phyloP scores from a whole-genome alignment of 1,140 invertebrate genomes.

The Pseudomyrmex dendroicus region DNA sequence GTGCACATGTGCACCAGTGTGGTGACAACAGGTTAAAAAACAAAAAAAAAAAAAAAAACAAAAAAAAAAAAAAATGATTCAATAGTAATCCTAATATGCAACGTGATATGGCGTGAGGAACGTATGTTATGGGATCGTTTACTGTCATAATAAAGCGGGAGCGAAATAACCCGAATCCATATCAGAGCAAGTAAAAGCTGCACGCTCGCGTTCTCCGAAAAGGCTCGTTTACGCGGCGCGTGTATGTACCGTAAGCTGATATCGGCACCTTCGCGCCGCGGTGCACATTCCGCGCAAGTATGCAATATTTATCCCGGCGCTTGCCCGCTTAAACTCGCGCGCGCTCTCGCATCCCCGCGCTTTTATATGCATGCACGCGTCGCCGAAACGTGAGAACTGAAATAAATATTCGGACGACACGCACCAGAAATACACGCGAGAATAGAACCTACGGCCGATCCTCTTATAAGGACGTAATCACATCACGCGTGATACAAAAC shows the following conservation, averaged over 20 bases:
- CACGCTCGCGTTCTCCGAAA: slow-evolving; percentile 39
- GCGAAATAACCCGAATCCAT: slow-evolving; percentile 34
- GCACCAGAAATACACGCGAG: slow-evolving; percentile 72
- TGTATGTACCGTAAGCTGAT: slow-evolving; percentile 68
- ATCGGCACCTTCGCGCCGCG: slow-evolving; percentile 63
- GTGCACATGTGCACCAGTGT: too few relatives aligned
- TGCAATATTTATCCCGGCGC: slow-evolving; percentile 72
- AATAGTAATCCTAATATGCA: background rate
- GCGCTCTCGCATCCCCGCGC: slow-evolving; percentile 22
- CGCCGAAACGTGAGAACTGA: slow-evolving; percentile 75
- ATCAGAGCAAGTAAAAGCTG: slow-evolving; percentile 16
- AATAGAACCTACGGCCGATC: slow-evolving; percentile 47
- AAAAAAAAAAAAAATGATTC: too few relatives aligned
- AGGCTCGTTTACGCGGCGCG: slow-evolving; percentile 32
- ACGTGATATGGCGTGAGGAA: background rate
- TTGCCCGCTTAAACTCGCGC: background rate
- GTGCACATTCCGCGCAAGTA: slow-evolving; percentile 62
- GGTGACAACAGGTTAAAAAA: too few relatives aligned
- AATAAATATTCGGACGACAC: slow-evolving; percentile 74
- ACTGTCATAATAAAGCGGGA: slow-evolving; percentile 36
- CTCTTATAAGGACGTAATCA: background rate
- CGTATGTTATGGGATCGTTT: slow-evolving; percentile 23
- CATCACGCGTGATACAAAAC: too few relatives aligned
- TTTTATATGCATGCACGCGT: slow-evolving; percentile 30
- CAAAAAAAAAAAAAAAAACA: too few relatives aligned